Conservation (phyloP, 2,888 invertebrate species). For the Heterodera filipjevi region DNA sequence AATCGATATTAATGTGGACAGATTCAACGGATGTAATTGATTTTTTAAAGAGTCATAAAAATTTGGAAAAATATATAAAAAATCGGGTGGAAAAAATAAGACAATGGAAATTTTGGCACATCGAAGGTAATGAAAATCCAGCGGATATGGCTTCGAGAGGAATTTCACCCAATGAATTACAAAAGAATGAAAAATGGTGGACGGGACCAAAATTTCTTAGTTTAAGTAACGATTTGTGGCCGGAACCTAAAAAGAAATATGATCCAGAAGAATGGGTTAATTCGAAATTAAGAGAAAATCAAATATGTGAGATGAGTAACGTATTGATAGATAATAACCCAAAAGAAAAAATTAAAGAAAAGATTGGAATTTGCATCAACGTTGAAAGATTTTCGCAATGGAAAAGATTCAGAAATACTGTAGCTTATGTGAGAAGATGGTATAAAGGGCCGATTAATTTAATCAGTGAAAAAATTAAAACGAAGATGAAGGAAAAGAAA, state of each 20-base stretch:
- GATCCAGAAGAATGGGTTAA: background rate
- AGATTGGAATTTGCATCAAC: background rate
- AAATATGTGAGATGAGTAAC: background rate
- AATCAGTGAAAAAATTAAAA: too few species aligned
- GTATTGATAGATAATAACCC: background rate
- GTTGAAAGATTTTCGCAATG: background rate
- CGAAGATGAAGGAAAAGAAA: too few species aligned
- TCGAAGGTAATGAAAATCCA: constrained; percentile 15
- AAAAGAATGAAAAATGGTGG: constrained; percentile 23
- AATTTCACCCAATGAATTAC: constrained; percentile 4
- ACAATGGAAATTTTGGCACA: background rate
- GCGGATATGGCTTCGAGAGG: constrained; percentile 27
- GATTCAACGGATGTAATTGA: background rate
- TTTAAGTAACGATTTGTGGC: background rate
- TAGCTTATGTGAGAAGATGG: background rate
- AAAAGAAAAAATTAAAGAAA: background rate
- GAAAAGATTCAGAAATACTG: constrained; percentile 16
- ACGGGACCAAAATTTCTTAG: constrained; percentile 22
- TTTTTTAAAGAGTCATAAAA: background rate
- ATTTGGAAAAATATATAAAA: background rate
- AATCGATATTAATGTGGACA: background rate
- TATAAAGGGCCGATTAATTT: background rate
- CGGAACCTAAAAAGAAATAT: background rate
- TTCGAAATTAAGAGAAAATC: background rate
- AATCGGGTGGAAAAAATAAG: background rate